phyloP scores from a whole-genome alignment of 2,113 vertebrate species.

The Turnix velox region DNA sequence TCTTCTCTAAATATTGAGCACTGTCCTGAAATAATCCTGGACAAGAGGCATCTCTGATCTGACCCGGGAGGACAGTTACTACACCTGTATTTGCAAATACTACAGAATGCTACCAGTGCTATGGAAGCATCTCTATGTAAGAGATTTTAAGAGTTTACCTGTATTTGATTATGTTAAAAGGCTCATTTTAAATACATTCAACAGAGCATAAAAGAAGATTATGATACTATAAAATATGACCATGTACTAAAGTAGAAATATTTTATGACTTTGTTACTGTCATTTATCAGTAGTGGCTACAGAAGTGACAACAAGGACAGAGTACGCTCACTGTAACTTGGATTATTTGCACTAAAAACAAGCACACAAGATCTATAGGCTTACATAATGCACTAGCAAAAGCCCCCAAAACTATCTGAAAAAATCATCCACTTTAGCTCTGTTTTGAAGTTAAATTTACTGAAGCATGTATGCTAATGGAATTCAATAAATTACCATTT shows the following conservation, averaged over 20 bases:
- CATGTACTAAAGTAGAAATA: neutral
- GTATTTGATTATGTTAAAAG: neutral
- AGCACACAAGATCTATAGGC: neutral
- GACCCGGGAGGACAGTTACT: neutral
- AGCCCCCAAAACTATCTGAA: neutral
- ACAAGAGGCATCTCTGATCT: neutral
- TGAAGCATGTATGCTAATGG: neutral
- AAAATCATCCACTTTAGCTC: neutral
- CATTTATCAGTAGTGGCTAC: neutral
- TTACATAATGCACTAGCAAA: neutral
- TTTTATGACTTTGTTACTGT: neutral
- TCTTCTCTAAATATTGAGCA: neutral
- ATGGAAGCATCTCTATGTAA: neutral
- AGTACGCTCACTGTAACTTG: neutral
- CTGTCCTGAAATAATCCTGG: neutral
- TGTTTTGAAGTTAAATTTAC: neutral
- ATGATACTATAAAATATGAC: neutral
- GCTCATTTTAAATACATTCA: neutral
- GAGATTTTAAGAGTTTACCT: neutral
- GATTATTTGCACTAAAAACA: neutral
- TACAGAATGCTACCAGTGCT: neutral
- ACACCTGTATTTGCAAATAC: neutral
- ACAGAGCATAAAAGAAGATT: neutral
- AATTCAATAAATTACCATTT: slow-evolving; percentile 77
- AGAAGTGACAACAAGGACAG: neutral